Conservation (phyloP, 1,140 invertebrate genomes). For the Bombus pyrosoma region DNA sequence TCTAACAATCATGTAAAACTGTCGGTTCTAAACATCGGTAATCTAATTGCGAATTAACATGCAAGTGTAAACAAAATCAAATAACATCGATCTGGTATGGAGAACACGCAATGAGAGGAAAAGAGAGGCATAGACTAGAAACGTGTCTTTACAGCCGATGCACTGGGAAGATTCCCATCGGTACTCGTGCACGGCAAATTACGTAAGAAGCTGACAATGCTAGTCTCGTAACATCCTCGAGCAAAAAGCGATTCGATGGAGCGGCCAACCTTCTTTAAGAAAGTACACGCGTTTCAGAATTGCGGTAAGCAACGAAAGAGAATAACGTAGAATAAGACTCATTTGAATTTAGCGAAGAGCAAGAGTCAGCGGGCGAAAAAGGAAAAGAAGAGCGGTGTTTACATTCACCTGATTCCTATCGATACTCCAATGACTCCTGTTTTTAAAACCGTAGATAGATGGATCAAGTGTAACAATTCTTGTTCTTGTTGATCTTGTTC, state of each 20-base stretch:
- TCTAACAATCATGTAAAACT: neutral
- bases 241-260: conserved; percentile 55
- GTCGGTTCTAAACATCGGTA: neutral
- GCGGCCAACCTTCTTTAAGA: conserved; percentile 42
- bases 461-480: neutral
- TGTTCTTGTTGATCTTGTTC: too few relatives aligned
- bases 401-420: conserved; percentile 55
- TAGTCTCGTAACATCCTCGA: conserved; percentile 66
- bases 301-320: neutral
- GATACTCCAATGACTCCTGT: neutral
- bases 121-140: neutral
- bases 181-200: conserved; percentile 56
- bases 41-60: neutral
- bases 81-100: neutral
- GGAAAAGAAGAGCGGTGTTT: conserved; percentile 37
- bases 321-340: neutral
- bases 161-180: conserved; percentile 71
- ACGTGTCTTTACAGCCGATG: conserved; percentile 39
- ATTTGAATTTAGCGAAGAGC: neutral
- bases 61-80: too few relatives aligned
- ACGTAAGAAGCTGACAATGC: conserved; percentile 66
- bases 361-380: conserved; percentile 13
- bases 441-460: conserved; percentile 5
- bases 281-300: conserved; percentile 8
- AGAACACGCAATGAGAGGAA: neutral